Percentiles rank a stretch among this genome's conserved stretches.
Evolutionary conservation across 2,797 vertebrate species (phyloP).

Genomic region (Brachyrhaphis roseni): DNA sequence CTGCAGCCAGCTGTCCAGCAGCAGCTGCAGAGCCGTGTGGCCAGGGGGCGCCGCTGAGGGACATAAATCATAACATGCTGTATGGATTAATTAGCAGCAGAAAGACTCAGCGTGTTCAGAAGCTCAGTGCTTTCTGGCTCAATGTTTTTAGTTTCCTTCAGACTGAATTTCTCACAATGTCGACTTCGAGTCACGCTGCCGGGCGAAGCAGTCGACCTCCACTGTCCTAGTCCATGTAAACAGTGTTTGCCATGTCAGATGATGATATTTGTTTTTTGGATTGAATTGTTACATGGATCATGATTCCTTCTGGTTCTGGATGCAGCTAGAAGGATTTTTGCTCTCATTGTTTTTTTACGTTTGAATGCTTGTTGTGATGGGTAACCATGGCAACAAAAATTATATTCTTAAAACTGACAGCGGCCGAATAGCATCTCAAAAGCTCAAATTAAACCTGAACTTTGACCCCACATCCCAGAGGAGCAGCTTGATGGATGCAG

Average conservation of each 20-base stretch:
- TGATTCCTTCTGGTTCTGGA: too few relatives aligned
- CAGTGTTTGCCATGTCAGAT: not conserved
- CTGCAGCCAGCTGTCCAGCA: slow-evolving; percentile 2
- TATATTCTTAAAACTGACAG: not conserved
- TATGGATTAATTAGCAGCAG: not conserved
- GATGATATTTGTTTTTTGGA: not conserved
- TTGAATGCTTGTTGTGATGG: not conserved
- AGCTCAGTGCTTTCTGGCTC: not conserved
- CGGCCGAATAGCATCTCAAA: not conserved
- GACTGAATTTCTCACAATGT: not conserved
- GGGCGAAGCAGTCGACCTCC: not conserved
- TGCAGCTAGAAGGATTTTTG: not conserved
- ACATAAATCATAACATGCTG: not conserved
- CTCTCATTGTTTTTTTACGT: not conserved
- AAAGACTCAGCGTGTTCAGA: not conserved
- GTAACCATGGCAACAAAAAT: not conserved
- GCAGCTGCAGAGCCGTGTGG: not conserved
- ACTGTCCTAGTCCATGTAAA: not conserved
- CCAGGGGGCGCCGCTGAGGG: not conserved
- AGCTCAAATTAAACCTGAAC: not conserved
- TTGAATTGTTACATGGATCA: too few relatives aligned
- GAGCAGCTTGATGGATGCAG: too few relatives aligned
- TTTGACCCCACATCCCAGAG: not conserved
- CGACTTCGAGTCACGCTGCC: not conserved
- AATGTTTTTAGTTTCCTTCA: not conserved